A percentile compares a stretch with the other conserved stretches of the same genome.
phyloP scores from a whole-genome alignment of 2,888 invertebrate genomes.

The Drosophila paramelanica region DNA sequence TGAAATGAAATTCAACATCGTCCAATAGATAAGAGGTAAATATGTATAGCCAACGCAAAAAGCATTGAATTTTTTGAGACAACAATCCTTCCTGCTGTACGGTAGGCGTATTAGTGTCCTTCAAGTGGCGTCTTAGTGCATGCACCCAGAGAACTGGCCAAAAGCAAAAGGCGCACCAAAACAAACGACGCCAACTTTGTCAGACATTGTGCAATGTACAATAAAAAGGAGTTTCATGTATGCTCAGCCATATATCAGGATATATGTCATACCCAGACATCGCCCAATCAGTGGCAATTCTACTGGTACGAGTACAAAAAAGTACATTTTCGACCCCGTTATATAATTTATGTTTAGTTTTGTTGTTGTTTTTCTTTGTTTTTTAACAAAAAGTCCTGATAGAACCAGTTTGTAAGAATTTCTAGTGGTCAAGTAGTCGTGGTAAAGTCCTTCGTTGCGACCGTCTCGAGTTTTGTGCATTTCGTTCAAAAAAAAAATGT shows the following conservation, averaged over 20 bases:
- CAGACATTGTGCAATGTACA: slow-evolving; percentile 55
- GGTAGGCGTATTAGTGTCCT: slow-evolving; percentile 68
- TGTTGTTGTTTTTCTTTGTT: too few species aligned
- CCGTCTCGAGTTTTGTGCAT: slow-evolving; percentile 21
- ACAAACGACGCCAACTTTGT: slow-evolving; percentile 57
- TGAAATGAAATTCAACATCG: not conserved
- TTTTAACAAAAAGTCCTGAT: slow-evolving; percentile 17
- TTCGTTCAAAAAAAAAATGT: slow-evolving; percentile 23
- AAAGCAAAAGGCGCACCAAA: slow-evolving; percentile 28
- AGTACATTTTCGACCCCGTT: slow-evolving; percentile 23
- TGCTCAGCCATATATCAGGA: slow-evolving; percentile 79
- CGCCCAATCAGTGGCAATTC: slow-evolving; percentile 51
- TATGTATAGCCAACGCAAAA: not conserved
- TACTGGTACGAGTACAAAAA: slow-evolving; percentile 13
- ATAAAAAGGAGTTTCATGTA: slow-evolving; percentile 71
- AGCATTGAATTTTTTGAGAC: slow-evolving; percentile 9
- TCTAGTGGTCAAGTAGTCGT: slow-evolving; percentile 16
- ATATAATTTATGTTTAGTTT: slow-evolving; percentile 15
- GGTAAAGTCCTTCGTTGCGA: slow-evolving; percentile 1
- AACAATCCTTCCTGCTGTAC: slow-evolving; percentile 20
- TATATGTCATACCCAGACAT: slow-evolving; percentile 66
- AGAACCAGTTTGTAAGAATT: slow-evolving; percentile 17
- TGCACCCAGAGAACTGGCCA: slow-evolving; percentile 36
- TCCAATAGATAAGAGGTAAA: not conserved
- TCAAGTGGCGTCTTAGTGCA: slow-evolving; percentile 65